Conservation (phyloP, 2,113 vertebrate genomes). For the Jaculus jaculus region DNA sequence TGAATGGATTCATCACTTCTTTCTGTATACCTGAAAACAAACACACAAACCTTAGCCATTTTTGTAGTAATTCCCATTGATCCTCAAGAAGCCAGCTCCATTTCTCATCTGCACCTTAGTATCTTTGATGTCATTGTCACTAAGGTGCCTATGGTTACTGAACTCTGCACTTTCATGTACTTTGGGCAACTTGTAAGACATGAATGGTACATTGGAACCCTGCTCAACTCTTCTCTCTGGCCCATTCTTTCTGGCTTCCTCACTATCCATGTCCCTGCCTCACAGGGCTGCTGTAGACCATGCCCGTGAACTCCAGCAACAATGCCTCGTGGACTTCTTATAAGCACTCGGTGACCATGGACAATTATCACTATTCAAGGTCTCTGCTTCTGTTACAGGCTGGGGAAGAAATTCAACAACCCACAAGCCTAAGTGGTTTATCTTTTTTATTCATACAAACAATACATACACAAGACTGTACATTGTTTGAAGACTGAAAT, state of each 20-base stretch:
- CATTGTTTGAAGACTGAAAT: constrained; percentile 95
- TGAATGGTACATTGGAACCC: background rate
- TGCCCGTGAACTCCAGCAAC: background rate
- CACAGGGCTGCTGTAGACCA: background rate
- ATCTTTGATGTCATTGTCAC: background rate
- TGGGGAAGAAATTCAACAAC: background rate
- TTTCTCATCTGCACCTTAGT: background rate
- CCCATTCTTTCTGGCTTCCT: background rate
- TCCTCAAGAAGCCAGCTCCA: background rate
- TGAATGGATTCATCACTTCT: background rate
- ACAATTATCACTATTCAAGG: background rate
- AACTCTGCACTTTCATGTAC: background rate
- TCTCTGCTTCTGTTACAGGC: background rate
- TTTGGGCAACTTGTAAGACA: background rate
- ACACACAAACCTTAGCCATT: background rate
- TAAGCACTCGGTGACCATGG: background rate
- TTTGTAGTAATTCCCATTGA: background rate
- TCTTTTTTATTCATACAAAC: constrained; percentile 95
- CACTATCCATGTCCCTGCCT: background rate
- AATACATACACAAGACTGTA: constrained; percentile 97
- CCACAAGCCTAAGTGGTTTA: constrained; percentile 84
- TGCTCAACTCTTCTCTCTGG: background rate
- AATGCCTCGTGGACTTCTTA: background rate
- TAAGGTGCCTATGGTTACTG: background rate
- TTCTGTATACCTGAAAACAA: background rate